These are phyloP conservation scores for Myotis daubentonii DNA, from an alignment of 2,797 vertebrate species.

Conservation along the genomic window DNA sequence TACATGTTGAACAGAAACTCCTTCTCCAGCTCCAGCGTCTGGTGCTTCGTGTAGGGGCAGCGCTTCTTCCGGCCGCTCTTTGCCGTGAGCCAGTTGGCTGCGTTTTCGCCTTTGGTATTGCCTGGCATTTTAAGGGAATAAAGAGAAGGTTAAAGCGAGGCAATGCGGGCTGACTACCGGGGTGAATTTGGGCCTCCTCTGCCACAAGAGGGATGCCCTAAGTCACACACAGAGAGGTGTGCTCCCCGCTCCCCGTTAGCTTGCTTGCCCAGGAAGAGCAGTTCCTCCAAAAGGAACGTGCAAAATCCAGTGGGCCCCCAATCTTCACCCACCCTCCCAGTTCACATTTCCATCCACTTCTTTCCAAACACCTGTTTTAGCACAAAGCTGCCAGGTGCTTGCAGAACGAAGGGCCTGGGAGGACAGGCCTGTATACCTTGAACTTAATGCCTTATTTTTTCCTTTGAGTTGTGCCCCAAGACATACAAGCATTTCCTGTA, in stretches of 20 bases:
- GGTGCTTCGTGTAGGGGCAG: constrained; percentile 98
- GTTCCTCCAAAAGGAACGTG: constrained; percentile 22
- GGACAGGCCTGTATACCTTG: constrained; percentile 64
- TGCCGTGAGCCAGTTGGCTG: constrained; percentile 97
- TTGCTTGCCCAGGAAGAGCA: not conserved
- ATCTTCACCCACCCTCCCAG: not conserved
- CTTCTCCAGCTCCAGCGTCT: constrained; percentile 99
- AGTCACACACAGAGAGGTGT: constrained; percentile 2
- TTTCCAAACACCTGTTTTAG: constrained; percentile 75
- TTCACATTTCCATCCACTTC: constrained; percentile 43
- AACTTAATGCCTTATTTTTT: constrained; percentile 74
- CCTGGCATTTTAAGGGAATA: constrained; percentile 87
- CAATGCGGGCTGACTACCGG: not conserved
- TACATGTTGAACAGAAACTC: constrained; percentile 99
- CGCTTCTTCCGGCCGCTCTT: constrained; percentile 99
- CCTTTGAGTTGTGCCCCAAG: constrained; percentile 41
- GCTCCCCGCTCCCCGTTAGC: not conserved
- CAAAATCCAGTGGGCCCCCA: constrained; percentile 24
- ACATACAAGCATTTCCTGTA: constrained; percentile 55
- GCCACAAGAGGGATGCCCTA: not conserved
- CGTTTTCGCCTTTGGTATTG: constrained; percentile 91
- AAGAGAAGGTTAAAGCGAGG: constrained; percentile 78
- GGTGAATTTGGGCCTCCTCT: not conserved
- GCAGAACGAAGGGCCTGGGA: constrained; percentile 35
- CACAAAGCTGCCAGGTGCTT: constrained; percentile 44